Evolutionary conservation across 2,888 invertebrate species (phyloP), one percentile per base, ranked within the genome.

Genomic region (Pharmacophagus antenor): DNA sequence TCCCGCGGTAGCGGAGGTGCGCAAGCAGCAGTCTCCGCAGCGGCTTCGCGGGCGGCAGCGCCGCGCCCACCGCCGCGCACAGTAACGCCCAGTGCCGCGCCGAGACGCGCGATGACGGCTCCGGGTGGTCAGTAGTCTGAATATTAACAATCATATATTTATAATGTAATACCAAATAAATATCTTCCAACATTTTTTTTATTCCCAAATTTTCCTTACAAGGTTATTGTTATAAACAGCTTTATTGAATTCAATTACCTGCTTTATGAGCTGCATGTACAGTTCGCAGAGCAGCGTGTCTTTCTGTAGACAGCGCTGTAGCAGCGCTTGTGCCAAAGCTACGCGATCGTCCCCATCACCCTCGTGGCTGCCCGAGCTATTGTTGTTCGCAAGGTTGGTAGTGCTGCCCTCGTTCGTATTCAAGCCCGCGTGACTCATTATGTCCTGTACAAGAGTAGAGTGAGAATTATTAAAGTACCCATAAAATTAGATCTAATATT

Each of bases 11-110:
- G 68, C 97, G 95, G 72, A 98, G 91, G 81, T 98, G 98, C 0
- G 97, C 95, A 48, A 97, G 94, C 57, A 98, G 91, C 83, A 98
- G 95, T 71, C 97, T 94, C 41, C 97, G 92, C 64, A 98, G 93
- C 2, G 95, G 93, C 81, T 97, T 95, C 74, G 96, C 95, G 15
- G 97, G 95, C 22, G 98, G 98, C 64, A 97, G 88, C 56, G 97
- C 95, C 0, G 98, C 89, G 57, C 91, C 91, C 64, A 88, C 84
- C 0, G 87, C 85, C 62, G 88, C 88, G 68, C 88, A 88, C 61
- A 98, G 90, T 58, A 98, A 86, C 50, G 98, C 97, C 98, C 98
- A 98, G 88, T 98, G 97, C 18, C 97, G 93, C 49, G 96, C 90
- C 74, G 97, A 96, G 1, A 97, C 97, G 55, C 96, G 91, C 0